These are phyloP conservation scores for Hippoglossus hippoglossus DNA, from an alignment of 2,797 vertebrate genomes.

Conservation along the genomic window DNA sequence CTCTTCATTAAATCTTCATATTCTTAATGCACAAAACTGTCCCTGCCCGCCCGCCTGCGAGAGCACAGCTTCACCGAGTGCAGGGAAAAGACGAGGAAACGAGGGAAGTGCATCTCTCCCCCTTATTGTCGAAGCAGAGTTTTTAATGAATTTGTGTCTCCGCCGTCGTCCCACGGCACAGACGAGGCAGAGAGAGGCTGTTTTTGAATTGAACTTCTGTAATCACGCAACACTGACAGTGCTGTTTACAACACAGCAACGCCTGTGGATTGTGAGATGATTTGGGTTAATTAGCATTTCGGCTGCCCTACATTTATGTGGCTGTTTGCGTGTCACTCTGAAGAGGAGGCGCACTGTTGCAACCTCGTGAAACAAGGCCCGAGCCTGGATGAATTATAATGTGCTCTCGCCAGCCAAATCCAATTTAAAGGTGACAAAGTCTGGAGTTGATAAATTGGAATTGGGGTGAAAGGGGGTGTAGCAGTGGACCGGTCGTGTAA, in stretches of 20 bases:
- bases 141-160: conserved; percentile 62
- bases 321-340: conserved; percentile 65
- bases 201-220: conserved; percentile 63
- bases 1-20: conserved; percentile 48
- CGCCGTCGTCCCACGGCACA: conserved; percentile 56
- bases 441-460: conserved; percentile 75
- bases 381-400: conserved; percentile 64
- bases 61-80: conserved; percentile 42
- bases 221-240: conserved; percentile 65
- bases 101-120: conserved; percentile 35
- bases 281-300: conserved; percentile 76
- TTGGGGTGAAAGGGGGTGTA: conserved; percentile 62
- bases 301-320: conserved; percentile 72
- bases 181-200: conserved; percentile 55
- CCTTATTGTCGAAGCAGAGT: conserved; percentile 47
- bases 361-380: conserved; percentile 69
- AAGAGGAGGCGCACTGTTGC: conserved; percentile 65
- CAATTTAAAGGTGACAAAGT: conserved; percentile 78
- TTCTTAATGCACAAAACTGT: conserved; percentile 38
- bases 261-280: conserved; percentile 74
- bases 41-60: conserved; percentile 16
- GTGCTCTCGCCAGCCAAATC: conserved; percentile 69
- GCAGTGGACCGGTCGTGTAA: conserved; percentile 65
- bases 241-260: conserved; percentile 70
- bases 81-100: conserved; percentile 17